These are phyloP conservation scores for Chlorodrepanis virens DNA, from an alignment of 2,113 vertebrate genomes.

Conservation along the genomic window DNA sequence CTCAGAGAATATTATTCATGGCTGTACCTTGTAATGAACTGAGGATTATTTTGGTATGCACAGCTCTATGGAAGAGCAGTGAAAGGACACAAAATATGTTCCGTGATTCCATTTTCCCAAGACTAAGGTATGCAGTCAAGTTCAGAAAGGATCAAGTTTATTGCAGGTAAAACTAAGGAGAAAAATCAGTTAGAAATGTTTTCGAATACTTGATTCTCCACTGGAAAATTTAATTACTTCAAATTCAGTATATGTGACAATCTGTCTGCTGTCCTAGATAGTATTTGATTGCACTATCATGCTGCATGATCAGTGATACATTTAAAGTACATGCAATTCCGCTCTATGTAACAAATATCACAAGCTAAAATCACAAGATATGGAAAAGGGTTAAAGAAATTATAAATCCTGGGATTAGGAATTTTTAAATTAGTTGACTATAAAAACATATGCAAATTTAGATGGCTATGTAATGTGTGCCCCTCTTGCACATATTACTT, in stretches of 20 bases:
- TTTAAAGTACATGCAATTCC: background rate
- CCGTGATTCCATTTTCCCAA: background rate
- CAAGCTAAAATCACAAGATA: background rate
- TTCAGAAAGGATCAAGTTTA: background rate
- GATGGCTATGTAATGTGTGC: background rate
- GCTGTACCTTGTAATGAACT: background rate
- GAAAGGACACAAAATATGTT: background rate
- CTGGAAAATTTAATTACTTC: background rate
- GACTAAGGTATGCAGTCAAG: background rate
- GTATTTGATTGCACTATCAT: background rate
- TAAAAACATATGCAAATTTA: background rate
- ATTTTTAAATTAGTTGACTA: background rate
- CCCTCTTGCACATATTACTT: background rate
- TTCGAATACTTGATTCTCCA: background rate
- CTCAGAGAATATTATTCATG: background rate
- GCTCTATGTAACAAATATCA: background rate
- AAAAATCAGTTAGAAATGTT: background rate
- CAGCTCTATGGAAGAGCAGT: background rate
- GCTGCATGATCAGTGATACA: background rate
- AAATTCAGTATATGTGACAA: background rate
- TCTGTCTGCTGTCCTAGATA: background rate
- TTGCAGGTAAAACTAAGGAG: constrained; percentile 3
- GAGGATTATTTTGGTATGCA: background rate
- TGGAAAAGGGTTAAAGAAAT: background rate
- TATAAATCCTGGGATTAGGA: background rate